These are phyloP conservation scores for Carlito syrichta DNA, from an alignment of 2,113 vertebrate species.

Conservation along the genomic window DNA sequence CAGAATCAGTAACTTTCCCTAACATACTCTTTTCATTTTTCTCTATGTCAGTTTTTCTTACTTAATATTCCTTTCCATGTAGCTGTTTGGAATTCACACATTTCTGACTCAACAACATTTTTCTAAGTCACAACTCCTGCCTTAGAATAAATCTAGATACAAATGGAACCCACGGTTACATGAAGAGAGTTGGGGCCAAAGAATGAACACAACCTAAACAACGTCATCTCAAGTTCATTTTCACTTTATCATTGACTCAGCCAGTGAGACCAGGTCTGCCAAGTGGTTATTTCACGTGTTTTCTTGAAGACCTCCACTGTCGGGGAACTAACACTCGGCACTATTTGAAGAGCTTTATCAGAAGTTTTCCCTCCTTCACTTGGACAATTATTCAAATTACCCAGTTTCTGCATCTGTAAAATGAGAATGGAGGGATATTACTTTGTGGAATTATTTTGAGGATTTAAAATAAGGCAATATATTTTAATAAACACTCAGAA, in stretches of 20 bases:
- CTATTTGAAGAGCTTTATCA: neutral
- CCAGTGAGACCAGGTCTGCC: neutral
- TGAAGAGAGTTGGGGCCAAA: neutral
- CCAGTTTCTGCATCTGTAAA: neutral
- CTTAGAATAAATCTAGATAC: neutral
- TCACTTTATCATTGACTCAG: rapidly evolving
- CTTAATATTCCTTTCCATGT: neutral
- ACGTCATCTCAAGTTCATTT: neutral
- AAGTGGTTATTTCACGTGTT: neutral
- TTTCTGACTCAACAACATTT: neutral
- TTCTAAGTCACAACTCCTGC: neutral
- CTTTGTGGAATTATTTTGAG: neutral
- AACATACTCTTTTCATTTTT: neutral
- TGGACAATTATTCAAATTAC: too few relatives aligned
- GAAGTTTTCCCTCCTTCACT: neutral
- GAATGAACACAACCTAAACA: neutral
- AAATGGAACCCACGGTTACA: neutral
- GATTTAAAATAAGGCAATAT: neutral
- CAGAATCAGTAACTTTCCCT: neutral
- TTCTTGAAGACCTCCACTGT: neutral
- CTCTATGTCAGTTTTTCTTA: rapidly evolving
- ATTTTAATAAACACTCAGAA: neutral
- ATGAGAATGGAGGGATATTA: neutral
- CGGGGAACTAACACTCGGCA: neutral
- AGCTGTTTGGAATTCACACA: neutral